These are phyloP conservation scores for Phalangium opilio DNA, from an alignment of 2,888 invertebrate genomes.

Conservation along the genomic window DNA sequence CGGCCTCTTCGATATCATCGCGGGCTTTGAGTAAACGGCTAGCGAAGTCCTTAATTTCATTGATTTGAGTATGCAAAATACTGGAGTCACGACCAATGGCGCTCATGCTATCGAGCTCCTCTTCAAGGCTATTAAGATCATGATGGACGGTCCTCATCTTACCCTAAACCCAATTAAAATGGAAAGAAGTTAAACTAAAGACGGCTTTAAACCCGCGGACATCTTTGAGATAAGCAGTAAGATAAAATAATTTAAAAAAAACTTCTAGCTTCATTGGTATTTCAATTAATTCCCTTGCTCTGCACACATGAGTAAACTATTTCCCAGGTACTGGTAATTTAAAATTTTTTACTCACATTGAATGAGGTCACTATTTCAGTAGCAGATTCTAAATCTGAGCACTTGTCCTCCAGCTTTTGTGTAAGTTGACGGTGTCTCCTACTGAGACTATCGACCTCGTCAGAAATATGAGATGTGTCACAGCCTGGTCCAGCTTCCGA, in stretches of 20 bases:
- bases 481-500: constrained; percentile 53
- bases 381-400: constrained; percentile 63
- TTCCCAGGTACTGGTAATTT: too few relatives aligned
- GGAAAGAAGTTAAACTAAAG: constrained; percentile 5
- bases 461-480: constrained; percentile 58
- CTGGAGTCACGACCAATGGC: constrained; percentile 77
- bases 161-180: constrained; percentile 38
- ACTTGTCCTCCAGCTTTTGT: constrained; percentile 58
- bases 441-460: constrained; percentile 57
- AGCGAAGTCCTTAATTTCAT: constrained; percentile 45
- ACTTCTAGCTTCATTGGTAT: too few relatives aligned
- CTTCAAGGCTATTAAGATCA: constrained; percentile 62
- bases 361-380: constrained; percentile 32
- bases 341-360: not conserved
- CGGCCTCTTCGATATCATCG: constrained; percentile 43
- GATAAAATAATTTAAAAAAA: constrained; percentile 36
- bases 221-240: constrained; percentile 39
- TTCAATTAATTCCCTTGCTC: too few relatives aligned
- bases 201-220: too few relatives aligned
- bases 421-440: constrained; percentile 62
- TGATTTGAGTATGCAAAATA: constrained; percentile 62
- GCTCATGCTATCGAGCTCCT: constrained; percentile 65
- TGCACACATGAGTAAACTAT: too few relatives aligned
- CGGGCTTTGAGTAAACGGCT: constrained; percentile 29
- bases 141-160: constrained; percentile 61